Evolutionary conservation across 2,113 vertebrate genomes (phyloP), one percentile per base, ranked within the genome.

Genomic region (Microcebus griseorufus): DNA sequence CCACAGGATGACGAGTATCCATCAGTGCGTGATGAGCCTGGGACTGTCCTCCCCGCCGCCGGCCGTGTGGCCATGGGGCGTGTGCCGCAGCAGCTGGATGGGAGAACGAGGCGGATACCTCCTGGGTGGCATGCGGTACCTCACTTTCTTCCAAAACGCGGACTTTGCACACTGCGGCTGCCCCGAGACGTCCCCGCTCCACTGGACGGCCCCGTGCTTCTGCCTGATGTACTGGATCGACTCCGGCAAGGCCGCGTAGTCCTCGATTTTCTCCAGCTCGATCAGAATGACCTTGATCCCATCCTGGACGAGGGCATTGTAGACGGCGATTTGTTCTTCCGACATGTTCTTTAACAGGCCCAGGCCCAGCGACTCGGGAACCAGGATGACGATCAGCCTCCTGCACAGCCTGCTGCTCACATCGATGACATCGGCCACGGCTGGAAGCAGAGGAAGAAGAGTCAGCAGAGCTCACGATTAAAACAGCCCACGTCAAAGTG

Each of bases 101-200:
- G 70, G 34, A 72, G 96, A 92, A 34, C 16, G 73, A 17, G 96
- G 79, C 0, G 29, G 25, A 1, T 67, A 97, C 25, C 91, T 98
- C 73, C 82, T 98, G 37, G 97, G n/a, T 9, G 99, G 99, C 99
- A 99, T 99, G 25, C 94, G 97, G 72, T 99, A 99, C 42, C 99
- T 98, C 42, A 99, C 98, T 48, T 99, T 98, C 94, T 99, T 99
- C 99, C 99, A 99, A 94, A 99, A 99, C 65, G 67, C 98, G 94
- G 97, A 98, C 86, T 99, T 98, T 37, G 98, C 98, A 34, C 97
- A 98, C 7, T 83, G 97, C 3, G 97, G 96, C 92, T 93, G 90
- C 37, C 96, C 96, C 13, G 96, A 88, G 82, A 97, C 95, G 48
- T 94, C 87, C 22, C 98, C 97, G 45, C 96, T 98, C 99, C 99